Evolutionary conservation across 2,888 invertebrate species (phyloP).

Genomic region (Aspidapion aeneum): DNA sequence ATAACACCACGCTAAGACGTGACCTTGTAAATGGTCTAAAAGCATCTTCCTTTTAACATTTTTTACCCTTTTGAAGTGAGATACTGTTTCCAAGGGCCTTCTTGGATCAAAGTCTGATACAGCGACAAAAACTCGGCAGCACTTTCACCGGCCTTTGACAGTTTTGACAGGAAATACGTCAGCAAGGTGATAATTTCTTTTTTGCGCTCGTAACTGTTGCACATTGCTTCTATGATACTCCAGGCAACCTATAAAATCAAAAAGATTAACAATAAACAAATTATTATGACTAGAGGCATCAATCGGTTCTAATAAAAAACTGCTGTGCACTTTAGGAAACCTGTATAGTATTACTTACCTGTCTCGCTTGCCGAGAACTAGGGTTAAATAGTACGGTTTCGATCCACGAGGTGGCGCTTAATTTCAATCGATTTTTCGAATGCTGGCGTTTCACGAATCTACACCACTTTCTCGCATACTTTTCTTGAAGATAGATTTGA

Average conservation of each 20-base stretch:
- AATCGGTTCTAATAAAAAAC: too few relatives aligned
- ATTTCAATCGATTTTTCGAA: constrained; percentile 53
- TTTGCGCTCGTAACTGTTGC: constrained; percentile 64
- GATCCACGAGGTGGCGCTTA: constrained; percentile 78
- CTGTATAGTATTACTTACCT: too few relatives aligned
- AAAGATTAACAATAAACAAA: too few relatives aligned
- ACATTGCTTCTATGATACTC: constrained; percentile 81
- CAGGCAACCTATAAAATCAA: too few relatives aligned
- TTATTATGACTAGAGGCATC: too few relatives aligned
- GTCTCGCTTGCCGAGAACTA: constrained; percentile 83
- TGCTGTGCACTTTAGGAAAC: too few relatives aligned
- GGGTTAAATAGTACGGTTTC: constrained; percentile 91
- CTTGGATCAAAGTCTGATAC: constrained; percentile 80
- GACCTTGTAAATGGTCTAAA: too few relatives aligned
- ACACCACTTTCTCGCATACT: constrained; percentile 69
- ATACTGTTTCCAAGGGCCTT: constrained; percentile 91
- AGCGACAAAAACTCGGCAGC: constrained; percentile 87
- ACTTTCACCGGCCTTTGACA: constrained; percentile 86
- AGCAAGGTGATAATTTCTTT: constrained; percentile 79
- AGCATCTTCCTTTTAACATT: too few relatives aligned
- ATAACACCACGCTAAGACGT: too few relatives aligned
- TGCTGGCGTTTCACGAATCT: constrained; percentile 14
- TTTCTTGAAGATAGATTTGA: constrained; percentile 62
- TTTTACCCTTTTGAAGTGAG: constrained; percentile 82
- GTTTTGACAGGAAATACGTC: constrained; percentile 82